Evolutionary conservation across 2,113 vertebrate genomes (phyloP), one percentile per base, ranked within the genome.

Genomic region (Actinemys pallida): DNA sequence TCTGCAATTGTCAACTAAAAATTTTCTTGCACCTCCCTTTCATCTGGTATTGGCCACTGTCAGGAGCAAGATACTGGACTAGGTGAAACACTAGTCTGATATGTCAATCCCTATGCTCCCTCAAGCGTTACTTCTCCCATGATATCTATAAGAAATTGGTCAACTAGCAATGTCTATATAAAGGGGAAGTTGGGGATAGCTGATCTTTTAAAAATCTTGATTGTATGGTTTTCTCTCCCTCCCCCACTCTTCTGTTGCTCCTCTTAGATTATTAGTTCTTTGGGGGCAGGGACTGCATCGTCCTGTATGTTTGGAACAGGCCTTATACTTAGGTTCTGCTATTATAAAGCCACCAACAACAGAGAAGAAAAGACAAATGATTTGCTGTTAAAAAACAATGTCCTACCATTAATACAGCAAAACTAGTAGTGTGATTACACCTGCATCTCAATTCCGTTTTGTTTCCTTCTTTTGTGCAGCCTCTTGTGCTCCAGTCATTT

Each of bases 381-480:
- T 22, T 87, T 83, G 50, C 29, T 25, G 6, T 22, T 94, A 79
- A 86, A 85, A 11, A 39, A 83, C 14, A 72, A 14, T 8, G 13
- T 9, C 97, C 97, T 97, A 98, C 98, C 98, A 98, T 98, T 65
- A 98, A 95, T 52, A 98, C 90, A 35, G 98, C 98, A 80, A 99
- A 99, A 95, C 98, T 98, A 54, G 97, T 98, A 10, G 97, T 98
- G 88, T 99, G 98, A 83, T 98, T 97, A 82, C 98, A 99, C n/a
- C 2, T 82, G 90, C 98, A 99, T 12, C 4, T 76, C 24, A 98
- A 52, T 11, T 35, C 89, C 5, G 80, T 22, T 1, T 45, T 8
- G 19, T 4, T 1, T 10, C 2, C 88, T 81, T 10, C 42, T 95
- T 98, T 99, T 1, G 19, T 42, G 90, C 98, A 99, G 57, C 98